A percentile compares a stretch with the other conserved stretches of the same genome.
Evolutionary conservation across 2,888 invertebrate genomes (phyloP).

Genomic region (Allacma fusca): DNA sequence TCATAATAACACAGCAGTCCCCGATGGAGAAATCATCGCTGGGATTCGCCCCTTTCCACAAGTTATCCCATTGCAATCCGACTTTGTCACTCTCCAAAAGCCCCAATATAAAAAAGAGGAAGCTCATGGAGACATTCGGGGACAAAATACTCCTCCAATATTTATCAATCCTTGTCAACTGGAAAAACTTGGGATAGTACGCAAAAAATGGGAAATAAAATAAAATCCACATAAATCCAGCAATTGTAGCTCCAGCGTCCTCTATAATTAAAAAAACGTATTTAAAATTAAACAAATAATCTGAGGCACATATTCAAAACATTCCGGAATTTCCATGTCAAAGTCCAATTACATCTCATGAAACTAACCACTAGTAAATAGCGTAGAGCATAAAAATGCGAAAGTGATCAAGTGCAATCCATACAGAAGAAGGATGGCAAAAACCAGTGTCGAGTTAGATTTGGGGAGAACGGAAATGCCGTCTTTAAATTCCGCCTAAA

Average conservation of each 20-base stretch:
- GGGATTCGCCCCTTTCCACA: conserved; percentile 65
- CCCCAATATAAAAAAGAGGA: conserved; percentile 70
- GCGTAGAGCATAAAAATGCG: conserved; percentile 80
- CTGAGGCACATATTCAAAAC: too few relatives aligned
- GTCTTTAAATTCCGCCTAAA: too few relatives aligned
- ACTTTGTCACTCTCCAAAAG: conserved; percentile 63
- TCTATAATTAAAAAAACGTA: conserved; percentile 66
- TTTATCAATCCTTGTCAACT: conserved; percentile 71
- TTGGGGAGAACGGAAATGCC: too few relatives aligned
- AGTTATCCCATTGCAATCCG: conserved; percentile 64
- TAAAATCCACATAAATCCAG: conserved; percentile 79
- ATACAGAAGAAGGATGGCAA: too few relatives aligned
- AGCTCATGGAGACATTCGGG: conserved; percentile 81
- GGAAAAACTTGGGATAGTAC: conserved; percentile 73
- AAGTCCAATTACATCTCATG: neutral
- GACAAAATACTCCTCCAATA: conserved; percentile 72
- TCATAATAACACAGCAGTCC: conserved; percentile 68
- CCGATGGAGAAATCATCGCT: conserved; percentile 64
- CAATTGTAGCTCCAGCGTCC: conserved; percentile 80
- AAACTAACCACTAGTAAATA: conserved; percentile 69
- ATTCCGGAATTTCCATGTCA: neutral
- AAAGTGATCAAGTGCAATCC: conserved; percentile 76
- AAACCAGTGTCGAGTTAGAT: too few relatives aligned
- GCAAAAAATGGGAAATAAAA: conserved; percentile 77
- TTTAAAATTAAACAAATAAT: too few relatives aligned